Percentiles rank a stretch among this genome's conserved stretches.
These are phyloP conservation scores for Gymnoscopelus microlampas DNA, from an alignment of 2,797 vertebrate species.

Conservation along the genomic window DNA sequence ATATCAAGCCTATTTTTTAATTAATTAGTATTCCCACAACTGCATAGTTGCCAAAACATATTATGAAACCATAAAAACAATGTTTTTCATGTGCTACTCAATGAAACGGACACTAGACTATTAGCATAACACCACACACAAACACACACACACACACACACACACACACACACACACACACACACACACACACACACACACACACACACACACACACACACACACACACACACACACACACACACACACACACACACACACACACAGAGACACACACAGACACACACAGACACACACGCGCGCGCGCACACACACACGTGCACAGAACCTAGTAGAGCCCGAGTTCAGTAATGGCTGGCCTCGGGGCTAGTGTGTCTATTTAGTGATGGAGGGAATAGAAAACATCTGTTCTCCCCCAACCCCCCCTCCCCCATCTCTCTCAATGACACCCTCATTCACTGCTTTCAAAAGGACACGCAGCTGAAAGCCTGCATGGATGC, in stretches of 20 bases:
- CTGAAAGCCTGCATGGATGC: constrained; percentile 22
- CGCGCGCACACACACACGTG: neutral
- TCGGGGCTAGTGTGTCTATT: constrained; percentile 4
- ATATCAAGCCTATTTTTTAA: no score
- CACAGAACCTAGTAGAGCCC: neutral
- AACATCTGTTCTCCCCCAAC: no score
- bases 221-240: neutral
- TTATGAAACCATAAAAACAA: neutral
- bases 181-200: neutral
- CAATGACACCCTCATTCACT: constrained; percentile 2
- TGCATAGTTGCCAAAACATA: no score
- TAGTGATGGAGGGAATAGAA: no score
- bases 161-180: constrained; percentile 1
- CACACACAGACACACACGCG: neutral
- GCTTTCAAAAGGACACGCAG: constrained; percentile 15
- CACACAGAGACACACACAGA: neutral
- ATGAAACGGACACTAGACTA: constrained; percentile 26
- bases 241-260: constrained; percentile 8
- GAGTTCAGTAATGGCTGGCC: constrained; percentile 40
- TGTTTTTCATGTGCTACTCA: constrained; percentile 6
- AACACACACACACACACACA: constrained; percentile 5
- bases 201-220: constrained; percentile 1
- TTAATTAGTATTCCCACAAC: no score
- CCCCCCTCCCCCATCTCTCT: constrained; percentile 7
- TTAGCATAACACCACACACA: constrained; percentile 14